Evolutionary conservation across 92 coral and sea anemone genomes (phyloP), one percentile per base, ranked within the genome.

Genomic region (Palythoa caribaeorum): DNA sequence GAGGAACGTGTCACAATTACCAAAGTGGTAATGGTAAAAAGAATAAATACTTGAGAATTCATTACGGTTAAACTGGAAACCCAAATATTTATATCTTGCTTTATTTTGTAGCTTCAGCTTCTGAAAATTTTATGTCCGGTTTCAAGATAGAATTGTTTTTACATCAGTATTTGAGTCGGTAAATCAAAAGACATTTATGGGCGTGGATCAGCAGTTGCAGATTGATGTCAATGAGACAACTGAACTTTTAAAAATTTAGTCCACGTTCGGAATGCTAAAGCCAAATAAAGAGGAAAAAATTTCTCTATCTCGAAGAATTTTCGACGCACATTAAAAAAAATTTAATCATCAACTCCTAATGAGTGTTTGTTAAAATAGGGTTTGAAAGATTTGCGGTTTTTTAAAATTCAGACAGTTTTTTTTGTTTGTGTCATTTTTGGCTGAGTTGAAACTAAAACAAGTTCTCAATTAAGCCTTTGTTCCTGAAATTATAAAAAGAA

Each of bases 121-220:
- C 68, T 2, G 1, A 16, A 77, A 54, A 7, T 35, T 13, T 36
- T 8, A 13, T 38, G 55, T 50, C 37, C 38, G 80, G 5, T 54
- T 54, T 21, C 48, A 37, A 0, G 38, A 47, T 3, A 2, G n/a
- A 50, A 53, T 28, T 13, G 3, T 35, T 4, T 20, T 5, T 17
- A 11, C 48, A 36, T 54, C 19, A 53, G 47, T 52, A 35, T 54
- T 52, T 54, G 1, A 5, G 66, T 54, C 50, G 20, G 69, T 15
- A 7, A 28, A 44, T 47, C 15, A 10, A 77, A 54, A 13, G 20
- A 9, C 1, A 12, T 14, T 52, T 10, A 7, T 3, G 83, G 83
- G 83, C 4, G 66, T 52, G 68, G 3, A 36, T 77, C 83, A 77
- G 83, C 83, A 77, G n/a, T 16, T 20, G 40, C 50, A 7, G 62